Evolutionary conservation across 2,888 invertebrate species (phyloP).

Genomic region (Tortricodes alternella): DNA sequence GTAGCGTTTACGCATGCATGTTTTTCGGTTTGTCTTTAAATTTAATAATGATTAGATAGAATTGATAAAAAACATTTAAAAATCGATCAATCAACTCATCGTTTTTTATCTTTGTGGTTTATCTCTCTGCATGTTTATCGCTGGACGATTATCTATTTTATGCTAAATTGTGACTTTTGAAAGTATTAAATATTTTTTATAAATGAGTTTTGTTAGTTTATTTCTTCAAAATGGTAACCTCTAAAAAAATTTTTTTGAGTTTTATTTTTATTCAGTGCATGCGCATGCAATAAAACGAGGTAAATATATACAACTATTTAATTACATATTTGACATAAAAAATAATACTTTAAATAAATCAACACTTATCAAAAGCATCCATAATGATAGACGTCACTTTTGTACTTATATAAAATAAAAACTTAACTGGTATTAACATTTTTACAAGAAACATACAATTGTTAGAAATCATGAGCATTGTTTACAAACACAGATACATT

Average conservation of each 20-base stretch:
- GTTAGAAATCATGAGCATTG: neutral
- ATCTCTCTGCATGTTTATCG: neutral
- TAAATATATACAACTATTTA: conserved; percentile 48
- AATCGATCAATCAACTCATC: conserved; percentile 54
- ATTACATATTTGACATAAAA: conserved; percentile 62
- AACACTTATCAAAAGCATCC: conserved; percentile 56
- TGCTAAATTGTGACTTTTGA: neutral
- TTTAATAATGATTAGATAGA: neutral
- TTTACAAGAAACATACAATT: conserved; percentile 23
- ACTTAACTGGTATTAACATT: conserved; percentile 26
- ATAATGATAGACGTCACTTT: conserved; percentile 43
- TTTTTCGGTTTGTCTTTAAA: neutral
- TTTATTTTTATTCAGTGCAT: neutral
- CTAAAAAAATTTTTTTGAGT: no score
- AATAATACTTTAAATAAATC: conserved; percentile 73
- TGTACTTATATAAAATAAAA: conserved; percentile 52
- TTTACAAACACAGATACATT: no score
- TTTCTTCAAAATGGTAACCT: no score
- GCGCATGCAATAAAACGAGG: conserved; percentile 35
- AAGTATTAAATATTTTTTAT: neutral
- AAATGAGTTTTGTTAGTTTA: neutral
- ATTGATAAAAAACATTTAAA: conserved; percentile 52
- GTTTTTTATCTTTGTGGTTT: conserved; percentile 21
- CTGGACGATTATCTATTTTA: neutral
- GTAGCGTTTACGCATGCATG: neutral